Evolutionary conservation across 2,797 vertebrate species (phyloP).

Genomic region (Hirundo rustica): DNA sequence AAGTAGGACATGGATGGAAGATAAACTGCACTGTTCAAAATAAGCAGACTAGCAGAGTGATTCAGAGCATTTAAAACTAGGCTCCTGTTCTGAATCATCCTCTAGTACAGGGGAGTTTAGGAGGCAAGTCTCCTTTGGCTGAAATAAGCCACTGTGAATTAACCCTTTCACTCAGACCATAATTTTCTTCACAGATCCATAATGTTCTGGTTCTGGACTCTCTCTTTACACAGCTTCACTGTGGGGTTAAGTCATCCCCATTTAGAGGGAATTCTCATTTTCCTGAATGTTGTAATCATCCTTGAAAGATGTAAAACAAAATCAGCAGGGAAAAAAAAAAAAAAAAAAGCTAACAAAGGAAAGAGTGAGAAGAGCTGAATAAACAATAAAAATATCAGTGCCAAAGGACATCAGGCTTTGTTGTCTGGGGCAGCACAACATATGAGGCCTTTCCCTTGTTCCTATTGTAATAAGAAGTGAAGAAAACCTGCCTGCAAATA

Average conservation of each 20-base stretch:
- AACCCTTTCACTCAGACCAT: not conserved
- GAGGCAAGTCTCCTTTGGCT: not conserved
- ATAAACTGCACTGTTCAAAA: constrained; percentile 26
- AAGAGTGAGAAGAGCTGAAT: constrained; percentile 3
- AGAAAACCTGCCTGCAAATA: not conserved
- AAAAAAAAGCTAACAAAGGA: not conserved
- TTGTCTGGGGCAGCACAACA: not conserved
- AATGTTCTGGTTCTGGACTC: not conserved
- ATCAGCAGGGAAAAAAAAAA: not conserved
- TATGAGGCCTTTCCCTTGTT: not conserved
- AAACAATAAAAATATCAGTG: not conserved
- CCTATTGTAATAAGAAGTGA: not conserved
- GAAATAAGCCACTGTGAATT: not conserved
- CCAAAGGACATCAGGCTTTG: not conserved
- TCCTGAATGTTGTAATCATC: not conserved
- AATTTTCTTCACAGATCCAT: not conserved
- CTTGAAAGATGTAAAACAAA: not conserved
- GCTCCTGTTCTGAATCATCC: constrained; percentile 2
- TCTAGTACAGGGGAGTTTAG: not conserved
- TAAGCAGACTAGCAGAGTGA: not conserved
- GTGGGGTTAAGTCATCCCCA: not conserved
- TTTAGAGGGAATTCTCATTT: not conserved
- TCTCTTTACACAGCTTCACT: not conserved
- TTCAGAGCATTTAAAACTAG: constrained; percentile 23
- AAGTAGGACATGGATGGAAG: constrained; percentile 19